Base-by-base conservation (phyloP, 2,113 vertebrate species). In the Carollia perspicillata region DNA sequence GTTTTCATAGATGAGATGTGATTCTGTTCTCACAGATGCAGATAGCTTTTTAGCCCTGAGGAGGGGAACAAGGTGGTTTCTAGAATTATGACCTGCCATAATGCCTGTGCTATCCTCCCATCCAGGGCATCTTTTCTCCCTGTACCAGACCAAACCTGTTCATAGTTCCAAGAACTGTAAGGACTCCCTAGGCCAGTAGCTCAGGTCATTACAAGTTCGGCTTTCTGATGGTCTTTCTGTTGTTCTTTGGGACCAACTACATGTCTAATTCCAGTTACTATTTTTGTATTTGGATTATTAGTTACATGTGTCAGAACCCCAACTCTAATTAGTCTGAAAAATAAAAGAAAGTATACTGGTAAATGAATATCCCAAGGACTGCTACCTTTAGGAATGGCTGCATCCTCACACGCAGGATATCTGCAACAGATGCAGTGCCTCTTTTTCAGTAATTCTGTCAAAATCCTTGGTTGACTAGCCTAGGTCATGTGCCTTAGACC, bases 201-300 rank as follows among this genome's bases (percentile, higher is more conserved):
- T 93, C 17, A 42, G 44, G 8, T 65, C 58, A 51, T 92, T 49
- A 81, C 35, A 72, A 40, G 10, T 93, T 77, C 80, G 17, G 33
- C 63, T 93, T 96, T 8, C 79, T 93, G 13, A 37, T 91, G 74
- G 40, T 55, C 60, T 95, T 94, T 95, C 17, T 90, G 9, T 89
- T 65, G n/a, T 91, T 93, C 58, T 95, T 91, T 95, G 47, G 44
- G 20, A 93, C 26, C n/a, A 87, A 74, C 30, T 47, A 72, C 40
- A 60, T 83, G 51, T 72, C 60, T 94, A 72, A 88, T 96, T 92
- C 53, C 20, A 89, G 63, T 78, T 69, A 60, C 18, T 88, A 18
- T 90, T 84, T 93, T 92, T 89, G 35, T 93, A 65, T 96, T 83
- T 68, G 65, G 12, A 89, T 55, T 93, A 66, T 92, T 85, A 92